Base-by-base conservation (phyloP, 2,888 invertebrate species). In the Synanthedon myopaeformis region DNA sequence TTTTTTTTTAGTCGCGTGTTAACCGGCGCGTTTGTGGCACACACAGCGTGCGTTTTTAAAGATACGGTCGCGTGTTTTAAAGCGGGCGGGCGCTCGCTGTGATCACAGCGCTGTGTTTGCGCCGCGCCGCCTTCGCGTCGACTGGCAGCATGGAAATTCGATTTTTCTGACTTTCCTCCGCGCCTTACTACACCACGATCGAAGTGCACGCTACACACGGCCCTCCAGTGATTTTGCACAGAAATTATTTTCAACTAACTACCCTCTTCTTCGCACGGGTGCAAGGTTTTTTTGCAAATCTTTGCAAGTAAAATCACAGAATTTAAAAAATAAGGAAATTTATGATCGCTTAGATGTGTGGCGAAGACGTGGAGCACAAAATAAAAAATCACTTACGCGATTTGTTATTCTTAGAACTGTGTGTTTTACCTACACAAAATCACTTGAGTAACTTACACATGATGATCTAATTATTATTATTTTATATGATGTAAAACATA, bases 121-220 rank as follows among this genome's bases (percentile, higher is more conserved):
- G 82, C 81, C 82, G 73, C 86, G 86, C 84, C 86, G 83, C 82
- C 84, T 80, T 72, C 74, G 68, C 75, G 76, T 74, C 84, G 82
- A 86, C 87, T 87, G 87, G 77, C 84, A 83, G 73, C 82, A 79
- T 82, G 83, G 79, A 83, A 85, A 84, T 86, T 86, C 86, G 86
- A 86, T 87, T 86, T 86, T 85, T 82, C 83, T 84, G 84, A 84
- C 85, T 81, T 85, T 86, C 83, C 85, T 84, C 86, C 86, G 83
- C 86, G 82, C 86, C 86, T 86, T 79, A 23, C 72, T 72, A 70
- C 62, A 65, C 78, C 74, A 73, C 86, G 86, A 87, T 86, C 86
- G 86, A 86, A 87, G 75, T 83, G 82, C 83, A 86, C 82, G 83
- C 79, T 74, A 81, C 49, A 19, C 49, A 49, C 49, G 66, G 70